Evolutionary conservation across 2,888 invertebrate species (phyloP).

Genomic region (Drosophila stalkeri): DNA sequence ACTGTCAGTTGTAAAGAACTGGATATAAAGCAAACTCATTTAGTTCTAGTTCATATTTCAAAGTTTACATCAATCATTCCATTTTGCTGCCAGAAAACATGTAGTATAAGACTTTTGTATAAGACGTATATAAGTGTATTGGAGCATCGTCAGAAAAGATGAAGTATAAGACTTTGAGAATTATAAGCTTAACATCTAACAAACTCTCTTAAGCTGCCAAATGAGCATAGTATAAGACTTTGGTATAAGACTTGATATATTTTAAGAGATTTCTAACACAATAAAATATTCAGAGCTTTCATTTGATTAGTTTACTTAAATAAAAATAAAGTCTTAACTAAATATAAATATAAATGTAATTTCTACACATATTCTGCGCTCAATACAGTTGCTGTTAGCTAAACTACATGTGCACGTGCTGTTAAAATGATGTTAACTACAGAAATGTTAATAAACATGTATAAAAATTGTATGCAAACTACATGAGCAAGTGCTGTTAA

Average conservation of each 20-base stretch:
- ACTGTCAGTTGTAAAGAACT: background rate
- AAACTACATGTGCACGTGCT: conserved; percentile 17
- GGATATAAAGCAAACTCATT: too few species aligned
- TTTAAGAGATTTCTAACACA: background rate
- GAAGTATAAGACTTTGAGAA: background rate
- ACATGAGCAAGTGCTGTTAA: conserved; percentile 7
- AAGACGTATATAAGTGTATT: background rate
- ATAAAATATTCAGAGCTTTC: conserved; percentile 50
- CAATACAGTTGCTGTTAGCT: conserved; percentile 37
- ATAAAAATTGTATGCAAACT: conserved; percentile 11
- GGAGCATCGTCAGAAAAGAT: too few species aligned
- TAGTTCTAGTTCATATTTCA: background rate
- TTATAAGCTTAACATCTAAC: background rate
- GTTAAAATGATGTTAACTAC: conserved; percentile 6
- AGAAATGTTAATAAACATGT: conserved; percentile 4
- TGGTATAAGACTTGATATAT: background rate
- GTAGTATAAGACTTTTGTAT: background rate
- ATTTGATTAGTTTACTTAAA: conserved; percentile 16
- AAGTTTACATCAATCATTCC: background rate
- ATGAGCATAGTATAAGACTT: background rate
- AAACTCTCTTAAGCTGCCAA: background rate
- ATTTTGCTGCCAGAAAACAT: background rate
- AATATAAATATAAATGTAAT: conserved; percentile 1
- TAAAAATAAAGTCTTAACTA: background rate
- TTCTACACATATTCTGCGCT: conserved; percentile 4